phyloP scores from a whole-genome alignment of 2,113 vertebrate genomes.

The Calidris pugnax region DNA sequence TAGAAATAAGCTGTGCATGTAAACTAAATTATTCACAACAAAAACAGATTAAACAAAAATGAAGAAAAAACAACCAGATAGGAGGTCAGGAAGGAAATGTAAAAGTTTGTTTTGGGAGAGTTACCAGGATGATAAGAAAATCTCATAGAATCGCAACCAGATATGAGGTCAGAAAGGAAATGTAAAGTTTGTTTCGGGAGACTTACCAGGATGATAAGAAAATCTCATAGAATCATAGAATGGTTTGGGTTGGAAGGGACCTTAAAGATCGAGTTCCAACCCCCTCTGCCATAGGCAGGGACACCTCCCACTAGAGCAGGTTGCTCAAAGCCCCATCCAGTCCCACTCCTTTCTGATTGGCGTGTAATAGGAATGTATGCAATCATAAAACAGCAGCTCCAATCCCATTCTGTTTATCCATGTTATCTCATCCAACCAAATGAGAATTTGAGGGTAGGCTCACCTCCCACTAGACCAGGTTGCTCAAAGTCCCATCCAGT shows the following conservation, averaged over 20 bases:
- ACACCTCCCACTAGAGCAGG: too few species aligned
- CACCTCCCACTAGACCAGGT: too few species aligned
- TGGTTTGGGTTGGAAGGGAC: too few species aligned
- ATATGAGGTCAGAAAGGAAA: neutral
- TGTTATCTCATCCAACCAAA: neutral
- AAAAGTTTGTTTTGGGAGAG: neutral
- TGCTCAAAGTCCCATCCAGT: neutral
- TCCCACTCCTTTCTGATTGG: neutral
- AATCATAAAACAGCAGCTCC: neutral
- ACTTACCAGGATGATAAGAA: neutral
- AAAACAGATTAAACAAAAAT: neutral
- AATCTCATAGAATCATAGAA: neutral
- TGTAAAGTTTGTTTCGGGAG: neutral
- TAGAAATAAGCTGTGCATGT: neutral
- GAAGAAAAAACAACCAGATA: neutral
- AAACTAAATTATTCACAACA: neutral
- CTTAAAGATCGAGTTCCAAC: too few species aligned
- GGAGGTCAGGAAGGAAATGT: neutral
- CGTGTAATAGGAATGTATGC: neutral
- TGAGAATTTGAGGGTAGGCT: rapidly evolving
- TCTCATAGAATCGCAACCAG: neutral
- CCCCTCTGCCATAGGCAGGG: too few species aligned
- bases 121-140: neutral
- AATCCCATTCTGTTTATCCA: neutral
- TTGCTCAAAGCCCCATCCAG: neutral